phyloP scores from a whole-genome alignment of 1,140 invertebrate genomes.

The Anoplolepis gracilipes region DNA sequence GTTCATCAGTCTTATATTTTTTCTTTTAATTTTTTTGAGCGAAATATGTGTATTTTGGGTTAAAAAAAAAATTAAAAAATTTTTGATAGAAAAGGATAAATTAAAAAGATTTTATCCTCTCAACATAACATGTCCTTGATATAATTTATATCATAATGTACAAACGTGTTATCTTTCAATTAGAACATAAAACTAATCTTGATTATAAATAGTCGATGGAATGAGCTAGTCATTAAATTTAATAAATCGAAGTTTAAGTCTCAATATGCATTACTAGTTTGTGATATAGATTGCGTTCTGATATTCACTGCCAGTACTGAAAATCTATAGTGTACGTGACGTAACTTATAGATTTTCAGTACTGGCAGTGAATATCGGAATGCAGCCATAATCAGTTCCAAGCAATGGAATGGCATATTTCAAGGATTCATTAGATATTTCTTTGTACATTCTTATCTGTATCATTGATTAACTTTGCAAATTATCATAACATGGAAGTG shows the following conservation, averaged over 20 bases:
- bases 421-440: not conserved
- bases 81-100: too few relatives aligned
- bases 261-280: not conserved
- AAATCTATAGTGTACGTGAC: too few relatives aligned
- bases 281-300: too few relatives aligned
- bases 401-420: not conserved
- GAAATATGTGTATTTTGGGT: not conserved
- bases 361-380: too few relatives aligned
- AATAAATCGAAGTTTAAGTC: not conserved
- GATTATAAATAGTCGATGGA: conserved; percentile 15
- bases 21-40: conserved; percentile 4
- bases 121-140: not conserved
- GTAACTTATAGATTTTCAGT: too few relatives aligned
- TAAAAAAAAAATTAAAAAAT: not conserved
- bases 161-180: conserved; percentile 11
- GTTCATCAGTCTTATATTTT: conserved; percentile 14
- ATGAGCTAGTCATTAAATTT: conserved; percentile 3
- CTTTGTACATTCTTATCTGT: not conserved
- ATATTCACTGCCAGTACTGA: too few relatives aligned
- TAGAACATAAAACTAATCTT: conserved; percentile 31
- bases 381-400: conserved; percentile 1
- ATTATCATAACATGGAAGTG: not conserved
- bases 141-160: conserved; percentile 24
- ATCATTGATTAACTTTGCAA: conserved; percentile 5
- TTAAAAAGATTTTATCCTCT: conserved; percentile 12